Percentiles rank a stretch among this genome's conserved stretches.
These are phyloP conservation scores for Vanacampus margaritifer DNA, from an alignment of 2,113 vertebrate genomes.

Conservation along the genomic window DNA sequence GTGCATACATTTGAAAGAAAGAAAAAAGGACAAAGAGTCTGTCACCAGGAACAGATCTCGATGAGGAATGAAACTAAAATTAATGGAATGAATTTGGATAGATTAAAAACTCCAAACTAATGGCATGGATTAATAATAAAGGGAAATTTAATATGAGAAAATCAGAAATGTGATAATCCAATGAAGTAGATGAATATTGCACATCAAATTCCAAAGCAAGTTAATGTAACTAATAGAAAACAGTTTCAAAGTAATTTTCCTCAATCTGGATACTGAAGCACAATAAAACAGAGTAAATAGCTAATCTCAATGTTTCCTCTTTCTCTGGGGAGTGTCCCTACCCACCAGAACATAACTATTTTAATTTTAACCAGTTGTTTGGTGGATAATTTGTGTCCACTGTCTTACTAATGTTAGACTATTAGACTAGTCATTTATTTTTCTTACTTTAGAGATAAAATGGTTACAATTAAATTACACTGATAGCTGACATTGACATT, in stretches of 20 bases:
- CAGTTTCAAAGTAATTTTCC: background rate
- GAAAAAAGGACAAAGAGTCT: constrained; percentile 10
- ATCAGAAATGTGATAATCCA: background rate
- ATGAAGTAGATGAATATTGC: background rate
- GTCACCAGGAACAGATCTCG: background rate
- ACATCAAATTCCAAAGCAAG: background rate
- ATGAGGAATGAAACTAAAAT: background rate
- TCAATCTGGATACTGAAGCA: too few species aligned
- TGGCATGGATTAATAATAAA: background rate
- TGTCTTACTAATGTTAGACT: too few species aligned
- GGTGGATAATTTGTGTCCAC: too few species aligned
- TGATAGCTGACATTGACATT: too few species aligned
- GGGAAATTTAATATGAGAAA: background rate
- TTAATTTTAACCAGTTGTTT: too few species aligned
- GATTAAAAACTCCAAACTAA: background rate
- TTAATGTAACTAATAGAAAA: background rate
- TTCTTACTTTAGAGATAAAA: too few species aligned
- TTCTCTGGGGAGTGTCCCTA: too few species aligned
- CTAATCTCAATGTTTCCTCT: too few species aligned
- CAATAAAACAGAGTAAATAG: too few species aligned
- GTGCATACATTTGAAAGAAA: constrained; percentile 26
- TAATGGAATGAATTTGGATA: background rate
- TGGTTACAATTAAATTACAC: too few species aligned
- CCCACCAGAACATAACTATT: too few species aligned
- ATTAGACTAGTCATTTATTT: too few species aligned